Evolutionary conservation across 2,113 vertebrate genomes (phyloP).

Genomic region (Thunnus maccoyii): DNA sequence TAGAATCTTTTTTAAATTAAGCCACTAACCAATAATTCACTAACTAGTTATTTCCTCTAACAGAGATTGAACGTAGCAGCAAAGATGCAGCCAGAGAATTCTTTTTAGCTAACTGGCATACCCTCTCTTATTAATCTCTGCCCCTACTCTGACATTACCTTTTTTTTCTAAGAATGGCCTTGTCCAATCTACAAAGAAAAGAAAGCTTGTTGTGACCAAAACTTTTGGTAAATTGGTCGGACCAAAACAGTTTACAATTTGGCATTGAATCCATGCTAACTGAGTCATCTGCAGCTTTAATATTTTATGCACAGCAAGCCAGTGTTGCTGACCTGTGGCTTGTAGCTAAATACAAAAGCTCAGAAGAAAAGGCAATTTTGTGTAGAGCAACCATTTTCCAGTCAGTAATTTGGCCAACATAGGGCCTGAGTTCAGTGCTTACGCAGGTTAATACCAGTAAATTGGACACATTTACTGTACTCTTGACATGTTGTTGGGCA

Average conservation of each 20-base stretch:
- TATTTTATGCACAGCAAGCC: constrained; percentile 21
- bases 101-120: background rate
- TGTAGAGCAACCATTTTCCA: constrained; percentile 41
- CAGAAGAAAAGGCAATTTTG: constrained; percentile 43
- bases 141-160: background rate
- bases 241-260: constrained; percentile 13
- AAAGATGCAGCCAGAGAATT: background rate
- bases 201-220: background rate
- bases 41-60: too few relatives aligned
- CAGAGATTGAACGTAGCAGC: too few relatives aligned
- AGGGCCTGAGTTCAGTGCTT: constrained; percentile 26
- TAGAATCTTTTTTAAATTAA: too few relatives aligned
- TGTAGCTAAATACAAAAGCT: constrained; percentile 30
- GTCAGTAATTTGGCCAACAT: constrained; percentile 30
- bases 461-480: constrained; percentile 44
- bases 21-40: too few relatives aligned
- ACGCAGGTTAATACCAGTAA: constrained; percentile 41
- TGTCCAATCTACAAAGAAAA: background rate
- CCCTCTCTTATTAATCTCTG: background rate
- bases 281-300: constrained; percentile 14
- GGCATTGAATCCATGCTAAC: background rate
- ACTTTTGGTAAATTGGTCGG: background rate
- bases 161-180: background rate
- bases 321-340: constrained; percentile 4
- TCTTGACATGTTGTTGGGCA: constrained; percentile 50